Evolutionary conservation across 2,797 vertebrate genomes (phyloP).

Genomic region (Eupleurogrammus muticus): DNA sequence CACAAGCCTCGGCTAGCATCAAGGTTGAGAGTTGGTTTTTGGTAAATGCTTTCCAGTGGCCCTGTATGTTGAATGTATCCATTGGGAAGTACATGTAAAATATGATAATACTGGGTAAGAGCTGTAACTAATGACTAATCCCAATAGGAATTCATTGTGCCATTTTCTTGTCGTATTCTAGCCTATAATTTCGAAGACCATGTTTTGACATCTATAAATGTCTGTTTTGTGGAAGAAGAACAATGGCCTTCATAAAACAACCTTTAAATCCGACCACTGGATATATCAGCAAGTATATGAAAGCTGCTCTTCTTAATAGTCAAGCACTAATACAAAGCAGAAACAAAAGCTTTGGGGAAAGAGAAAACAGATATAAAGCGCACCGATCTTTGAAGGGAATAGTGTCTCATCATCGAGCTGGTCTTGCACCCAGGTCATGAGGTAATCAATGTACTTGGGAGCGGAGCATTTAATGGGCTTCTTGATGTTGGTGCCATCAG

Average conservation of each 20-base stretch:
- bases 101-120: background rate
- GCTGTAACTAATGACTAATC: too few relatives aligned
- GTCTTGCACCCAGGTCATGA: conserved; percentile 99
- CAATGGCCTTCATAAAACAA: too few relatives aligned
- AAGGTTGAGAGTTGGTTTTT: conserved; percentile 4
- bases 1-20: conserved; percentile 46
- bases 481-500: conserved; percentile 99
- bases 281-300: too few relatives aligned
- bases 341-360: background rate
- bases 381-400: conserved; percentile 98
- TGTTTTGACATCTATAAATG: too few relatives aligned
- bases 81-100: background rate
- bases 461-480: conserved; percentile 99
- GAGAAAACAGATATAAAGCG: background rate
- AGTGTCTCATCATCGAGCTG: conserved; percentile 98
- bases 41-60: background rate
- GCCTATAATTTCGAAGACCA: too few relatives aligned
- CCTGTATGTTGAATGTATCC: background rate
- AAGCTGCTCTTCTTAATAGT: background rate
- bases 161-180: too few relatives aligned
- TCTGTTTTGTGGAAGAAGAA: too few relatives aligned
- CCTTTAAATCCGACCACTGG: background rate
- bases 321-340: background rate
- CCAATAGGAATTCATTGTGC: too few relatives aligned
- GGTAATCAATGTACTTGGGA: conserved; percentile 98